Conservation (phyloP, 1,140 invertebrate species). For the Druon quercuslanigerum region DNA sequence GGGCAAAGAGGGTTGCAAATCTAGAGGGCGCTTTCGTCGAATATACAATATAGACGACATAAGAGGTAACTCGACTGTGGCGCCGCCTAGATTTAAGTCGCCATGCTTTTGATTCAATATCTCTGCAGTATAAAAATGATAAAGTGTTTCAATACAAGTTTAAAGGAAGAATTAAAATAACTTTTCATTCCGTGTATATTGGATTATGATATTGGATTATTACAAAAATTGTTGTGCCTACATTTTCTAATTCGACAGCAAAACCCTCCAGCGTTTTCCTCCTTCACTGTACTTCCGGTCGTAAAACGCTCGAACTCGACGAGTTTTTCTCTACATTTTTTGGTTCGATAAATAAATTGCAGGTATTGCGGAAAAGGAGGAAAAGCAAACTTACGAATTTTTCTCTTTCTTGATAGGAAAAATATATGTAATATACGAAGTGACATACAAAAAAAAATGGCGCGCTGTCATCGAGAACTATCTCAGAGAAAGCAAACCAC, state of each 20-base stretch:
- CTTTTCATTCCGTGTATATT: background rate
- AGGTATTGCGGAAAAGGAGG: background rate
- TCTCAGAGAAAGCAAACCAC: background rate
- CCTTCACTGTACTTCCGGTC: slow-evolving; percentile 1
- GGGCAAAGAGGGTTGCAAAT: no score
- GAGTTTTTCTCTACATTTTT: background rate
- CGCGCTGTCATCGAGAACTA: slow-evolving; percentile 4
- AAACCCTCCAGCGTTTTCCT: slow-evolving; percentile 4
- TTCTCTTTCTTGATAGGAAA: background rate
- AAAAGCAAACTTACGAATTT: no score
- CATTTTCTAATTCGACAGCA: slow-evolving; percentile 33
- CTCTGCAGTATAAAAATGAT: no score
- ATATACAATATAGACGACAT: no score
- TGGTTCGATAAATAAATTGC: background rate
- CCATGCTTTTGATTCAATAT: no score
- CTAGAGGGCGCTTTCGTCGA: no score
- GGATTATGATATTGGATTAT: no score
- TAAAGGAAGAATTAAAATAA: no score
- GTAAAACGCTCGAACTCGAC: background rate
- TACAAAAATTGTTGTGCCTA: background rate
- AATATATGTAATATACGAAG: slow-evolving; percentile 17
- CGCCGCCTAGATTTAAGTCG: no score
- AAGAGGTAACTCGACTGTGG: no score
- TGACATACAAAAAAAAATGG: background rate
- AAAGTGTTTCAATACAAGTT: no score